Base-by-base conservation (phyloP, 1,140 invertebrate genomes). In the Ptiloglossa arizonensis region DNA sequence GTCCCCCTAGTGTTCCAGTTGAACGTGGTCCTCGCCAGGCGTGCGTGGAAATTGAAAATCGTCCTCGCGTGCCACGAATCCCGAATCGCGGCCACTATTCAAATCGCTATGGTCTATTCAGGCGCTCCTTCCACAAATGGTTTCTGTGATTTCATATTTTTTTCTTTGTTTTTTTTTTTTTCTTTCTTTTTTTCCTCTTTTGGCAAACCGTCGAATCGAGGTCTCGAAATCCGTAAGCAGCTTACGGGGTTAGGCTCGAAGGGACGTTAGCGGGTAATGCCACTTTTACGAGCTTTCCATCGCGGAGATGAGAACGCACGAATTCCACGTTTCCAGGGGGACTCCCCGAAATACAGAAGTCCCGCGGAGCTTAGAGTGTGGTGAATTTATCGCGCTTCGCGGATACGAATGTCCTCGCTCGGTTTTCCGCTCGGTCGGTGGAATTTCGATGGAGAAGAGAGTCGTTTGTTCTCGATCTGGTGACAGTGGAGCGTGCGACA, bases 21-120 rank as follows among this genome's bases (percentile, higher is more conserved):
- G 32, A n/a, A 67, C 27, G 8, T 15, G 70, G 17, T 56, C n/a
- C 44, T 54, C 60, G 22, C 24, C 19, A n/a, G 22, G 22, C 35
- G 24, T 29, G 46, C 24, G 32, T 22, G 6, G n/a, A n/a, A 52
- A 75, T 67, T 75, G 72, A 75, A 75, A 75, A 75, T 73, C 15
- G 32, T 29, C 22, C 2, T 17, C 38, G 35, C 38, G 73, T 75
- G 73, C 29, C 4, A 0, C n/a, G 73, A 57, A 67, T 75, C 15
- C 22, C 22, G 5, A 44, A 56, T 8, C 8, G 35, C 24, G 24
- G 8, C 17, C 11, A 0, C 50, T 52, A 24, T 24, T 52, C 50
- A 32, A 17, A 8, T 17, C 15, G 22, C 44, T 19, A 1, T n/a
- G 1, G 3, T 17, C 41, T 24, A 41, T 41, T 13, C 41, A 6